A percentile compares a stretch with the other conserved stretches of the same genome.
Conservation (phyloP, 2,797 vertebrate genomes). For the Eleutherodactylus coqui region DNA sequence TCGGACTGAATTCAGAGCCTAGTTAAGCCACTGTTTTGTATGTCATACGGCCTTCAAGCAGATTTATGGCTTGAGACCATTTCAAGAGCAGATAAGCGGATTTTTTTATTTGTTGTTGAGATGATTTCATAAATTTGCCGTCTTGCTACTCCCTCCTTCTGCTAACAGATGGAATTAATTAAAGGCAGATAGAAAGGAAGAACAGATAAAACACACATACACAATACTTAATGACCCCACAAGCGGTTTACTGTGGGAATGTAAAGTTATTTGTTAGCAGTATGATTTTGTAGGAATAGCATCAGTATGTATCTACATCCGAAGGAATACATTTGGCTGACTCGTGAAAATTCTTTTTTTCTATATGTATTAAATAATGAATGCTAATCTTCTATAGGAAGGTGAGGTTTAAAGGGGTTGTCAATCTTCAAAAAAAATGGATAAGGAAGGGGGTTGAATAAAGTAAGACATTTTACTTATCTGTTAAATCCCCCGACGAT, state of each 20-base stretch:
- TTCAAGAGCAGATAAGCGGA: constrained; percentile 38
- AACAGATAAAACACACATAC: constrained; percentile 1
- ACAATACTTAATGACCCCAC: constrained; percentile 16
- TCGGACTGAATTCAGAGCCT: constrained; percentile 22
- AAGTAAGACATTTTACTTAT: too few species aligned
- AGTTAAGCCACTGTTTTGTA: constrained; percentile 20
- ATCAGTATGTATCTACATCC: not conserved
- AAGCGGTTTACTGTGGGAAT: not conserved
- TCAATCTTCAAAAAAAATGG: too few species aligned
- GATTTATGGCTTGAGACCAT: constrained; percentile 37
- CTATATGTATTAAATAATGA: too few species aligned
- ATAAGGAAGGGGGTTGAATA: too few species aligned
- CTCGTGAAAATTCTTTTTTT: too few species aligned
- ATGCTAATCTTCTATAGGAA: too few species aligned
- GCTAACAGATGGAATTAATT: constrained; percentile 49
- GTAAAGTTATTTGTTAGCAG: not conserved
- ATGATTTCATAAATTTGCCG: constrained; percentile 16
- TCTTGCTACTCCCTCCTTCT: not conserved
- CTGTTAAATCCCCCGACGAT: too few species aligned
- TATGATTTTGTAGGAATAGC: not conserved
- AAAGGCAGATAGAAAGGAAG: constrained; percentile 19
- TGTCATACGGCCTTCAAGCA: not conserved
- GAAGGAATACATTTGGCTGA: too few species aligned
- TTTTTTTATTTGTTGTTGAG: constrained; percentile 27
- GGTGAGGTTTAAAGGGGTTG: too few species aligned